phyloP scores from a whole-genome alignment of 2,888 invertebrate species.

The Melangyna quadrimaculata region DNA sequence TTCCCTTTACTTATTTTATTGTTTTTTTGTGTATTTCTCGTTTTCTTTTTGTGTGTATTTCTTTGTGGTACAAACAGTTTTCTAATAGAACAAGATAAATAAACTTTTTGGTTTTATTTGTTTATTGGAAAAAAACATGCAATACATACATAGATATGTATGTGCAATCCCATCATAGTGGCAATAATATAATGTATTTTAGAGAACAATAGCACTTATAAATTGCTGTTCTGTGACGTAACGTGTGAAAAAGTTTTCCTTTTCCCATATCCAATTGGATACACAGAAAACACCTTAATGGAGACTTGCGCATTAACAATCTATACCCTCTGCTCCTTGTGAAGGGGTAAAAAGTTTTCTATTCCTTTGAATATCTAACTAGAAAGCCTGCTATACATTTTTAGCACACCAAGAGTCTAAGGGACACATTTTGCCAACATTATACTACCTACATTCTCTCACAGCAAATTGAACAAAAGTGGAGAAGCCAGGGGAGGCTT shows the following conservation, averaged over 20 bases:
- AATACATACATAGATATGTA: too few species aligned
- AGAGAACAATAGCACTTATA: slow-evolving; percentile 70
- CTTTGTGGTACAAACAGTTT: slow-evolving; percentile 54
- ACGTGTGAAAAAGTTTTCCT: slow-evolving; percentile 55
- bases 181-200: slow-evolving; percentile 32
- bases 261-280: slow-evolving; percentile 63
- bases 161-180: slow-evolving; percentile 13
- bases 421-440: slow-evolving; percentile 23
- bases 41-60: background rate
- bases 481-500: slow-evolving; percentile 59
- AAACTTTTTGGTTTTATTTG: background rate
- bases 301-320: slow-evolving; percentile 49
- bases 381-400: slow-evolving; percentile 22
- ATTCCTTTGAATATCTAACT: slow-evolving; percentile 38
- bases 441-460: slow-evolving; percentile 23
- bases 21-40: background rate
- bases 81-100: slow-evolving; percentile 45
- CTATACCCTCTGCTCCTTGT: slow-evolving; percentile 56
- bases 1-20: background rate
- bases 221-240: slow-evolving; percentile 59
- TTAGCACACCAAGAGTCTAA: background rate
- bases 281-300: slow-evolving; percentile 63
- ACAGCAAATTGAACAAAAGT: background rate
- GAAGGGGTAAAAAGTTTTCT: slow-evolving; percentile 46
- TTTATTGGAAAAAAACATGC: background rate